Evolutionary conservation across 2,797 vertebrate species (phyloP).

Genomic region (Sebastes itinus): DNA sequence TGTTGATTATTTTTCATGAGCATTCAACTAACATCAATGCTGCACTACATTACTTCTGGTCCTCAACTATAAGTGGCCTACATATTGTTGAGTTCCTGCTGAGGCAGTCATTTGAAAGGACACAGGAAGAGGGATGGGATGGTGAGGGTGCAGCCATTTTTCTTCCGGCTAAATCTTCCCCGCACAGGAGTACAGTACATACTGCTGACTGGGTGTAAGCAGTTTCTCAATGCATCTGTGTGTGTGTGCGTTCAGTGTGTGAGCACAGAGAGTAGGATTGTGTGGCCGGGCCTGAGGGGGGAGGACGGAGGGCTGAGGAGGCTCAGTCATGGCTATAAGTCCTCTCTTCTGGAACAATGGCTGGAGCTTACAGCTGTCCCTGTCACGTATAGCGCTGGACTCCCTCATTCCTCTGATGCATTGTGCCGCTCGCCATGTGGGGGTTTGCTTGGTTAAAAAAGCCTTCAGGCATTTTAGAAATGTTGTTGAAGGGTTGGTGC

Average conservation of each 20-base stretch:
- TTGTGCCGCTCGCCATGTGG: slow-evolving; percentile 54
- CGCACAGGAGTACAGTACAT: slow-evolving; percentile 43
- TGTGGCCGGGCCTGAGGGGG: slow-evolving; percentile 31
- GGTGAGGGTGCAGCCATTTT: slow-evolving; percentile 65
- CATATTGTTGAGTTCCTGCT: slow-evolving; percentile 71
- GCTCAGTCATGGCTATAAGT: slow-evolving; percentile 73
- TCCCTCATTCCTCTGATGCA: slow-evolving; percentile 71
- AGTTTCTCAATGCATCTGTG: slow-evolving; percentile 57
- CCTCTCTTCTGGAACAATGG: slow-evolving; percentile 80
- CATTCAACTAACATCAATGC: slow-evolving; percentile 30
- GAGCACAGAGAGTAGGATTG: slow-evolving; percentile 62
- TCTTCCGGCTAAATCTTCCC: slow-evolving; percentile 68
- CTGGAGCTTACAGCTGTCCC: slow-evolving; percentile 77
- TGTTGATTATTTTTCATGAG: slow-evolving; percentile 30
- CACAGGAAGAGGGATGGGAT: slow-evolving; percentile 69
- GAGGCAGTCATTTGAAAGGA: slow-evolving; percentile 74
- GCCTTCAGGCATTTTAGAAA: slow-evolving; percentile 62
- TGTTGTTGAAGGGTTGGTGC: slow-evolving; percentile 40
- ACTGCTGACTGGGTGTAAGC: slow-evolving; percentile 73
- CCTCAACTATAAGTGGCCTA: slow-evolving; percentile 56
- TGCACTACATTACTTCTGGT: not conserved
- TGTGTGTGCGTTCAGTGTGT: slow-evolving; percentile 8
- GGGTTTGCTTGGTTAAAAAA: slow-evolving; percentile 49
- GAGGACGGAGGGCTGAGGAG: slow-evolving; percentile 26
- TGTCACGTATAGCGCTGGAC: slow-evolving; percentile 70